These are phyloP conservation scores for Oncorhynchus gorbuscha DNA, from an alignment of 2,113 vertebrate genomes.

Conservation along the genomic window DNA sequence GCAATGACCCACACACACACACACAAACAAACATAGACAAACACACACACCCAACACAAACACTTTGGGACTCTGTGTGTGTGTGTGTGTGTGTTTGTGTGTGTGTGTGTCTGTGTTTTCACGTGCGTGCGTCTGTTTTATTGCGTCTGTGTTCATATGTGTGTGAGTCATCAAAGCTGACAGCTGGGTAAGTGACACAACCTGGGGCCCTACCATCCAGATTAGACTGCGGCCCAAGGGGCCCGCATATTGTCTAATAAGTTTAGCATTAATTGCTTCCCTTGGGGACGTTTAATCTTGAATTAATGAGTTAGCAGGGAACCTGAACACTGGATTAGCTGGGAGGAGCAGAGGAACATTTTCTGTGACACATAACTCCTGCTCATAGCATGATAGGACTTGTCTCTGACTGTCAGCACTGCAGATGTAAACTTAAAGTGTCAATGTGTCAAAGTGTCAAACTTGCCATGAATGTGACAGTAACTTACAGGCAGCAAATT, in stretches of 20 bases:
- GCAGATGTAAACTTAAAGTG: neutral
- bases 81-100: neutral
- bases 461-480: neutral
- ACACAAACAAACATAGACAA: neutral
- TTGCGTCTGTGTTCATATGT: conserved; percentile 13
- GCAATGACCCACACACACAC: neutral
- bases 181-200: conserved; percentile 63
- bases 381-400: conserved; percentile 32
- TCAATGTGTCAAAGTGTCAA: neutral
- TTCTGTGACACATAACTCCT: conserved; percentile 56
- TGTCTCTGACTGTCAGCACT: conserved; percentile 33
- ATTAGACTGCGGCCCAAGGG: conserved; percentile 61
- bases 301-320: conserved; percentile 67
- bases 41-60: conserved; percentile 19
- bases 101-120: neutral
- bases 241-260: conserved; percentile 66
- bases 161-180: conserved; percentile 57
- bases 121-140: conserved; percentile 9
- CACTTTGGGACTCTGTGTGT: neutral
- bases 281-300: conserved; percentile 72
- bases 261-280: conserved; percentile 77
- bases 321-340: conserved; percentile 43
- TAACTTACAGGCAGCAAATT: too few species aligned
- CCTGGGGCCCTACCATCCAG: conserved; percentile 52
- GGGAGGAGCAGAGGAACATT: conserved; percentile 35